A percentile compares a stretch with the other conserved stretches of the same genome.
Evolutionary conservation across 2,797 vertebrate genomes (phyloP).

Genomic region (Chaenodraco wilsoni): DNA sequence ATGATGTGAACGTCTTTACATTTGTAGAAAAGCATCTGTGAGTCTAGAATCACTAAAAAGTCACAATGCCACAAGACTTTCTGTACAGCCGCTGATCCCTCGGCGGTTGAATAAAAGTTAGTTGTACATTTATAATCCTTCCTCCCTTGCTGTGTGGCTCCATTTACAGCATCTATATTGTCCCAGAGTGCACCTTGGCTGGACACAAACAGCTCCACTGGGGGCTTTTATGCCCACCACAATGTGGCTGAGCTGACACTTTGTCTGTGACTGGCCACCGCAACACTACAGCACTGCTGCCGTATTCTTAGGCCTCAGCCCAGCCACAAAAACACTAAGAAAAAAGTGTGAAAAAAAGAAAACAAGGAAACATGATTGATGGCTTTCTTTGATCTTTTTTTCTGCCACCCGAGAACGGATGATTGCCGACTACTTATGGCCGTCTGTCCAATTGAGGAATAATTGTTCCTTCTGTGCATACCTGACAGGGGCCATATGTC

Average conservation of each 20-base stretch:
- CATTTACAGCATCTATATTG: constrained; percentile 51
- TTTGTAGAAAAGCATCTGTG: constrained; percentile 30
- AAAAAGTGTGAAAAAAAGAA: constrained; percentile 67
- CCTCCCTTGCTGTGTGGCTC: constrained; percentile 49
- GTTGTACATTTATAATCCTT: constrained; percentile 64
- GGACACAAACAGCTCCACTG: constrained; percentile 72
- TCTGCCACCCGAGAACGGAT: constrained; percentile 78
- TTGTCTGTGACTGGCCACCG: constrained; percentile 73
- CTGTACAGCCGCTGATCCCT: constrained; percentile 20
- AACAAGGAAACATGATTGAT: constrained; percentile 78
- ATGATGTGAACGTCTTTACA: constrained; percentile 33
- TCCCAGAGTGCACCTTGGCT: constrained; percentile 72
- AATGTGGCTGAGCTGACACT: constrained; percentile 78
- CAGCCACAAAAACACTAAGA: constrained; percentile 71
- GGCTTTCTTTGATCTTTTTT: constrained; percentile 82
- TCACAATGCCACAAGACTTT: constrained; percentile 8
- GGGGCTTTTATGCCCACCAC: constrained; percentile 73
- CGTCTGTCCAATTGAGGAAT: constrained; percentile 75
- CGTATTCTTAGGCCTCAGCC: constrained; percentile 67
- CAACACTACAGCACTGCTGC: constrained; percentile 64
- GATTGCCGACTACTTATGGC: constrained; percentile 80
- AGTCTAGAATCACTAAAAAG: constrained; percentile 16
- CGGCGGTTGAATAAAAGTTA: constrained; percentile 44
- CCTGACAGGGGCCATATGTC: constrained; percentile 79
- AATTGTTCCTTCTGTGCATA: constrained; percentile 78